Conservation (phyloP, 1,140 invertebrate species). For the Apis dorsata region DNA sequence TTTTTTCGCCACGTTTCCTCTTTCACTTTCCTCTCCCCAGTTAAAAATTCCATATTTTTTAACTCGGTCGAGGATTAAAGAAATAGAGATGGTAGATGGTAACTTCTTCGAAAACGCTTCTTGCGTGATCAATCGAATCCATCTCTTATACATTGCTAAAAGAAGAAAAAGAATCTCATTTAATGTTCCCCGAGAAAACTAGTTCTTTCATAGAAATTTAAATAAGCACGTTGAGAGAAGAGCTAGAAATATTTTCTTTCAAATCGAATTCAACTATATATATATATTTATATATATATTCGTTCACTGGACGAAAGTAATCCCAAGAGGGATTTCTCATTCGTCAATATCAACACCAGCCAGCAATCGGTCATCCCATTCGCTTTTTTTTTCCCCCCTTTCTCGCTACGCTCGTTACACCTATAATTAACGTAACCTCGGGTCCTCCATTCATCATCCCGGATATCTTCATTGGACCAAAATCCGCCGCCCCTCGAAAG, state of each 20-base stretch:
- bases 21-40: background rate
- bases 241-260: background rate
- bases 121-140: background rate
- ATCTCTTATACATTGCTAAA: background rate
- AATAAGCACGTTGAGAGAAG: too few species aligned
- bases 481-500: background rate
- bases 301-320: background rate
- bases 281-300: background rate
- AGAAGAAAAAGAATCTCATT: background rate
- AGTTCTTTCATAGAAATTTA: background rate
- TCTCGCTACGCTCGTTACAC: background rate
- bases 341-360: slow-evolving; percentile 23
- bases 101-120: too few species aligned
- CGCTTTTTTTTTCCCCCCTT: background rate
- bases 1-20: slow-evolving; percentile 11
- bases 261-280: too few species aligned
- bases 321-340: slow-evolving; percentile 17
- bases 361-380: slow-evolving; percentile 23
- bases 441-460: slow-evolving; percentile 18
- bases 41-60: background rate
- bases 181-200: background rate
- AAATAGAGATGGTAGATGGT: background rate
- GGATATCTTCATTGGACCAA: slow-evolving; percentile 12
- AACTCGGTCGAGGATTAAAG: background rate
- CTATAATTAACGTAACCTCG: slow-evolving; percentile 21